A percentile compares a stretch with the other conserved stretches of the same genome.
phyloP scores from a whole-genome alignment of 64 coral and sea anemone species.

The Porites australiensis region DNA sequence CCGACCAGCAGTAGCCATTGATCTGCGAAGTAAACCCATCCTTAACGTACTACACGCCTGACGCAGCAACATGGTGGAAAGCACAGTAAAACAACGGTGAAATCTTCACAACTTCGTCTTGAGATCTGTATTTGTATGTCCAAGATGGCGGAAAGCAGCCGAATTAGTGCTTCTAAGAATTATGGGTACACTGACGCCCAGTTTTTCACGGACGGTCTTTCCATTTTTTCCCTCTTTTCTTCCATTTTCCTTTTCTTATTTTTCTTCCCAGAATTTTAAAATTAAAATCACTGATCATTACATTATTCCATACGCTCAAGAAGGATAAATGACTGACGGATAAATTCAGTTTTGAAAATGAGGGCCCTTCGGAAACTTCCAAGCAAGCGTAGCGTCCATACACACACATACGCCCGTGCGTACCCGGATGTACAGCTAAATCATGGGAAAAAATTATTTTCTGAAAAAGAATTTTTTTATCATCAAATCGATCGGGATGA shows the following conservation, averaged over 20 bases:
- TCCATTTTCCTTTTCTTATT: not conserved
- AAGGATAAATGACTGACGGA: too few species aligned
- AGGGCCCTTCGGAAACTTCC: too few species aligned
- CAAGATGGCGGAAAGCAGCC: not conserved
- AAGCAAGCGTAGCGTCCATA: too few species aligned
- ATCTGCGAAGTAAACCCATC: constrained; percentile 9
- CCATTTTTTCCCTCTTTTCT: not conserved
- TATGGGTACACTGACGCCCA: not conserved
- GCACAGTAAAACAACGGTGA: too few species aligned
- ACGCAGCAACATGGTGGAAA: not conserved
- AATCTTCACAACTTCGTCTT: not conserved
- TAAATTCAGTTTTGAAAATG: too few species aligned
- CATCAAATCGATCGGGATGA: too few species aligned
- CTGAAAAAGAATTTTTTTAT: too few species aligned
- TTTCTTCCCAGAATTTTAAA: not conserved
- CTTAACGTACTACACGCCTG: constrained; percentile 19
- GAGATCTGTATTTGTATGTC: not conserved
- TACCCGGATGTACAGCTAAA: too few species aligned
- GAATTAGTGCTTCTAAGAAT: not conserved
- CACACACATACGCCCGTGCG: too few species aligned
- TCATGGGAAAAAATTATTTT: too few species aligned
- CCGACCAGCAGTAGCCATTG: constrained; percentile 35
- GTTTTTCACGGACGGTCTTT: not conserved
- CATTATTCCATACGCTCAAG: too few species aligned
- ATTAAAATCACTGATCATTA: too few species aligned